A percentile compares a stretch with the other conserved stretches of the same genome.
Evolutionary conservation across 2,888 invertebrate species (phyloP).

Genomic region (Agapostemon virescens): DNA sequence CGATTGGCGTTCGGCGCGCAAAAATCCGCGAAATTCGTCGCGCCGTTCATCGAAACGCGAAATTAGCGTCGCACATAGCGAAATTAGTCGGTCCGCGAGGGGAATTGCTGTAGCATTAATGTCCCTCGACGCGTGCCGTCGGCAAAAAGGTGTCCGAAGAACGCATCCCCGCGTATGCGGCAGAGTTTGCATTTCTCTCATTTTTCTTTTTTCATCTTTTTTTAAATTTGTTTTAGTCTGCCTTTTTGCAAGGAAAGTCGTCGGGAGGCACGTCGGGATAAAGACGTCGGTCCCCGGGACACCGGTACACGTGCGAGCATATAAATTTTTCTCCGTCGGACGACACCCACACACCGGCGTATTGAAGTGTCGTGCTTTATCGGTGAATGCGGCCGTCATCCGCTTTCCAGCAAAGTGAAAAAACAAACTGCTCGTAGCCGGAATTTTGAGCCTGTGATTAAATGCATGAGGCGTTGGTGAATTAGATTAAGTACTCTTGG

Average conservation of each 20-base stretch:
- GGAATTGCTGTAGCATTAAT: neutral
- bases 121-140: neutral
- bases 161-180: neutral
- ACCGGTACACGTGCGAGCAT: neutral
- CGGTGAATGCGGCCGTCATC: conserved; percentile 47
- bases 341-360: neutral
- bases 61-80: neutral
- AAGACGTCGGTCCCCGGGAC: neutral
- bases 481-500: conserved; percentile 64
- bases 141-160: neutral
- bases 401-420: conserved; percentile 38
- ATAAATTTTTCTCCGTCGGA: conserved; percentile 30
- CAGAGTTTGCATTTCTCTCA: conserved; percentile 4
- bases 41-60: neutral
- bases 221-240: too few species aligned
- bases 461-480: conserved; percentile 61
- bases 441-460: conserved; percentile 62
- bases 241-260: conserved; percentile 9
- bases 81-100: neutral
- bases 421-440: conserved; percentile 36
- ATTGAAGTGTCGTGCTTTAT: conserved; percentile 55
- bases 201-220: neutral
- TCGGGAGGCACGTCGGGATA: neutral
- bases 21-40: neutral
- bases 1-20: neutral